These are phyloP conservation scores for Phylloscopus trochilus DNA, from an alignment of 2,113 vertebrate species.

Conservation along the genomic window DNA sequence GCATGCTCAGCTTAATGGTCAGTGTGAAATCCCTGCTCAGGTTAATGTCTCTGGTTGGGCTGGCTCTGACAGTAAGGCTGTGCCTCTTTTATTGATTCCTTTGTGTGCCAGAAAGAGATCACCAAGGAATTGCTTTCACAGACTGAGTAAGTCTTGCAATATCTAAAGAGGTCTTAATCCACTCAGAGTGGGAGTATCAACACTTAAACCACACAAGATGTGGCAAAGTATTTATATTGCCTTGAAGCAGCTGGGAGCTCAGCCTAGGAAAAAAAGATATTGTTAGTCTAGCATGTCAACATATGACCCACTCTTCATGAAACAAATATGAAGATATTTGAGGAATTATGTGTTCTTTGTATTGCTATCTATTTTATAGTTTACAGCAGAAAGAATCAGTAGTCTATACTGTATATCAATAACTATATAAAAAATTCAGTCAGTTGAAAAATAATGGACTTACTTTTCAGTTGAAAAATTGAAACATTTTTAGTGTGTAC, in stretches of 20 bases:
- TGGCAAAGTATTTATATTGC: not conserved
- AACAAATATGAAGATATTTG: not conserved
- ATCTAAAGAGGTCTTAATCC: not conserved
- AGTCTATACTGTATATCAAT: not conserved
- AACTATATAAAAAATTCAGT: not conserved
- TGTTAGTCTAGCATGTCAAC: not conserved
- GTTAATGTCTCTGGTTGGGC: not conserved
- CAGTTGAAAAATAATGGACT: not conserved
- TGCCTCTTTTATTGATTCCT: not conserved
- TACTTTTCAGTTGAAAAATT: not conserved
- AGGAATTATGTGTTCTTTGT: not conserved
- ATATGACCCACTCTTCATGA: fast-evolving
- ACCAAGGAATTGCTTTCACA: not conserved
- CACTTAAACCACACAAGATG: not conserved
- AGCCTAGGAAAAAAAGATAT: not conserved
- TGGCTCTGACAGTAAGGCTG: not conserved
- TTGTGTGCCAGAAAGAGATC: not conserved
- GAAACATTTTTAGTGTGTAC: not conserved
- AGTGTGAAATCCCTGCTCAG: not conserved
- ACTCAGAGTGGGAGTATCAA: not conserved
- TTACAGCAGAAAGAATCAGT: not conserved
- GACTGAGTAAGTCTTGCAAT: not conserved
- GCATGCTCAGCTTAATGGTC: not conserved
- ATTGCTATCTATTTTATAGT: not conserved
- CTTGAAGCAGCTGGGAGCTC: not conserved